Evolutionary conservation across 2,888 invertebrate species (phyloP), one percentile per base, ranked within the genome.

Genomic region (Spodoptera exigua): DNA sequence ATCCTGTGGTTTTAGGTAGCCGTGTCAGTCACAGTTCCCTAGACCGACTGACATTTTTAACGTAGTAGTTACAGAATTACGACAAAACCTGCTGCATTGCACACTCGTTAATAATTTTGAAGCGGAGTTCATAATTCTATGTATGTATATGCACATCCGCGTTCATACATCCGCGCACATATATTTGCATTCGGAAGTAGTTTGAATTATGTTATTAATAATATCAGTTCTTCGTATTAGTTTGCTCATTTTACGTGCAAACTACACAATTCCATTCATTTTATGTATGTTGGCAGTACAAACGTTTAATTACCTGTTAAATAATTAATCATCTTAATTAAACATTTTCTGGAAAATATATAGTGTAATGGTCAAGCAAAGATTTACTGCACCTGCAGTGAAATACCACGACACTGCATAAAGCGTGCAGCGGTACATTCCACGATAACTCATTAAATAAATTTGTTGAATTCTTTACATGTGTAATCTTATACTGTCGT

Each of bases 111-210:
- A 68, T 49, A 54, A 65, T 65, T 47, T 17, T 13, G 16, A 3
- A 36, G n/a, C 11, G 56, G 18, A 72, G 60, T 60, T 56, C 16
- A 45, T 16, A 52, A 58, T 65, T 54, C 12, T 4, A 37, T 44
- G 13, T 37, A n/a, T 37, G 5, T 27, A 17, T 27, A 27, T n/a
- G 10, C 9, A 32, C 46, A 41, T 61, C 32, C 52, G 21, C 27
- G 58, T 54, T 34, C 52, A 37, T 1, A 17, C 21, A 48, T 48
- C 12, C 47, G 36, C 35, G 17, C 36, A 14, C 9, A 39, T 17
- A 39, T 18, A 59, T 64, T 49, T 49, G 43, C 14, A 10, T 14
- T 17, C 11, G 17, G n/a, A 53, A 49, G 21, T 55, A 54, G 18
- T 43, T 48, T 53, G 45, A 66, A 49, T 52, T 34, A n/a, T 39